These are phyloP conservation scores for Misgurnus mizolepis DNA, from an alignment of 2,113 vertebrate genomes.

Conservation along the genomic window DNA sequence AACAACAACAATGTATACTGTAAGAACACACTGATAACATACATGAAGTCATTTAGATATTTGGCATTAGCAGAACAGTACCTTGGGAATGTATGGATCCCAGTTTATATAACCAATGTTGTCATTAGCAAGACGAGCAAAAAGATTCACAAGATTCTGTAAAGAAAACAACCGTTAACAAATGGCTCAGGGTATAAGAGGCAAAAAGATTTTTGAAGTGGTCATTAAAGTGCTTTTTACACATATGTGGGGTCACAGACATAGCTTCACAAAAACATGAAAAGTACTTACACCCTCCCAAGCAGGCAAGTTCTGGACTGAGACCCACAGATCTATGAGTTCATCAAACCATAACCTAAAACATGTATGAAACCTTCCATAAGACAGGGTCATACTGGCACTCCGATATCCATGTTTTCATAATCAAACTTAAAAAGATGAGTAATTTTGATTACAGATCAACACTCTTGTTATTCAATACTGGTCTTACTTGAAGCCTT, in stretches of 20 bases:
- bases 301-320: conserved; percentile 95
- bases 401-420: not conserved
- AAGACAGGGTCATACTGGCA: not conserved
- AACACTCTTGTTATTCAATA: too few species aligned
- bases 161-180: conserved; percentile 43
- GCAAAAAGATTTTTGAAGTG: too few species aligned
- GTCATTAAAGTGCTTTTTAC: too few species aligned
- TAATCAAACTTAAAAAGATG: too few species aligned
- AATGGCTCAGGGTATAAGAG: not conserved
- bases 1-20: not conserved
- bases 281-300: conserved; percentile 92
- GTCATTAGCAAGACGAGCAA: conserved; percentile 93
- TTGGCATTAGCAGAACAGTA: conserved; percentile 55
- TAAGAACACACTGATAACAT: not conserved
- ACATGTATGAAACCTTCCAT: conserved; percentile 5
- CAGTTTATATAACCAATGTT: conserved; percentile 98
- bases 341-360: conserved; percentile 96
- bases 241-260: too few species aligned
- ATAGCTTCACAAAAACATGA: not conserved
- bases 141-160: conserved; percentile 94
- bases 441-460: too few species aligned
- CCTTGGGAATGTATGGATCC: conserved; percentile 97
- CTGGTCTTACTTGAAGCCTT: conserved; percentile 88
- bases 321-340: conserved; percentile 91
- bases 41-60: not conserved